Base-by-base conservation (phyloP, 1,140 invertebrate species). In the Trachymyrmex septentrionalis region DNA sequence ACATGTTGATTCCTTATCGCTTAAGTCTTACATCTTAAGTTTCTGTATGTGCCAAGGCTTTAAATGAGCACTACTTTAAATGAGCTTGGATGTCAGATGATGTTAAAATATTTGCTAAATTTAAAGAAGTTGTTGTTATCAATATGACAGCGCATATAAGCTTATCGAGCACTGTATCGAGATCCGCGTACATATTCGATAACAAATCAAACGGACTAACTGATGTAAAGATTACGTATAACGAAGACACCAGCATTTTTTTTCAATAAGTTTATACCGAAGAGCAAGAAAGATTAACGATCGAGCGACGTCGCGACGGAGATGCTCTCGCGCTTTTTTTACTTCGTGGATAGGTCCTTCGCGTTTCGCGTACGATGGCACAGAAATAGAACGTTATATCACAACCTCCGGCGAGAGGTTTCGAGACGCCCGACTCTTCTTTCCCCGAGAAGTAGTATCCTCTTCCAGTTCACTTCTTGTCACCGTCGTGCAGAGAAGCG, bases 361-460 rank as follows among this genome's bases (percentile, higher is more conserved):
- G n/a, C 75, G 81, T 88, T 85, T 89, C 55, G 69, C 59, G 24
- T 89, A 90, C 89, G 89, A 90, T 90, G 89, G 89, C 89, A 90
- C 89, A 89, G 88, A 87, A 73, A 85, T 87, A 77, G 77, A 90
- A 86, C 80, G 53, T 86, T 90, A 89, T 89, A 90, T 90, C 89
- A 90, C 89, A 90, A 90, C 86, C 88, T 87, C 78, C 72, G 72
- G 73, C 48, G 87, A 89, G 87, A 89, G 88, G 85, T 89, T 85
- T 80, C 69, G 73, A 78, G 53, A 77, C 88, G 61, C 67, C 86
- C 72, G 59, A 34, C 53, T 77, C 27, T 21, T 85, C 30, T 81
- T 27, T 16, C 34, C 12, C 59, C 16, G 67, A 24, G 21, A 61
- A 66, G 30, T 38, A 34, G 55, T 19, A 66, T 82, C 21, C 59